Base-by-base conservation (phyloP, 2,888 invertebrate species). In the Autographa pulchrina region DNA sequence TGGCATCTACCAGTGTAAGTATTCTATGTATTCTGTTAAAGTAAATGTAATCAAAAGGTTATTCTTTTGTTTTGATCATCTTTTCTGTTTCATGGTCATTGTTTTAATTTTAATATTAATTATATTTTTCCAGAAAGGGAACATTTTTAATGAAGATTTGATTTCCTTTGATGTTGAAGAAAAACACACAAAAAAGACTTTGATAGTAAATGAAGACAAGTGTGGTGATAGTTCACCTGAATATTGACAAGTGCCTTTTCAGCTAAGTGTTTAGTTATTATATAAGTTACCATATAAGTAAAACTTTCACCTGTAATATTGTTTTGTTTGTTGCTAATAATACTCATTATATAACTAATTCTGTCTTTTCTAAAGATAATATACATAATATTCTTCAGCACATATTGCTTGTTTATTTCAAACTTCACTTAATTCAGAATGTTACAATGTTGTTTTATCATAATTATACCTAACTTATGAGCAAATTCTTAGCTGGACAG, bases 141-240 rank as follows among this genome's bases (percentile, higher is more conserved):
- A 85, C 78, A 88, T 84, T 69, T 84, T 85, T 70, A 87, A 74
- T 82, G 94, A 92, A 69, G 94, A 95, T 82, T 89, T 96, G 62
- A 96, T 96, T 41, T 89, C 84, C 70, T 95, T 96, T 91, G 95
- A 96, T 82, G 91, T 92, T 69, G 95, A 94, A 74, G 94, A 95
- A 1, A 92, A 87, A 52, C 88, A 88, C 83, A 77, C 88, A 78
- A 93, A 91, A 84, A 93, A 93, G 82, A 82, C 89, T 48, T 87
- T 92, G 62, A 80, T 89, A 75, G 77, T 90, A 38, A 93, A 90
- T 89, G 92, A 94, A 65, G 89, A 91, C 79, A 92, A 92, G 84
- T 87, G 89, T 86, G 92, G 92, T 82, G 94, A 93, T 72, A 95
- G 94, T 86, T 95, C 95, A 81, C 95, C 95, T 14, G 95, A 95